Evolutionary conservation across 2,888 invertebrate species (phyloP), one percentile per base, ranked within the genome.

Genomic region (Cantharis lateralis): DNA sequence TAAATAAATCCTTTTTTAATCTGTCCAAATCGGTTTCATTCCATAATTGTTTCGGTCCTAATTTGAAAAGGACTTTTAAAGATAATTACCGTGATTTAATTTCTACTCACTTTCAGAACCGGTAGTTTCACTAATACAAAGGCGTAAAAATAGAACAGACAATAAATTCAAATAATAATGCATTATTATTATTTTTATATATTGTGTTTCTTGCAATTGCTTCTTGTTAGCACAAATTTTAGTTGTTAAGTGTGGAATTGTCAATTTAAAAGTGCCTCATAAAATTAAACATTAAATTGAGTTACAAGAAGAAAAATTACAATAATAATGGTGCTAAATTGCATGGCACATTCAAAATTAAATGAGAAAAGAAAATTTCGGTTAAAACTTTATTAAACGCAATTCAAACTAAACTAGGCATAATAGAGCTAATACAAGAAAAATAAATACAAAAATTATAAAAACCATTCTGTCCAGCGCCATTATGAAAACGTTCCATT

Each of bases 1-100:
- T 84, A 18, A 93, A 89, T 10, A 93, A 86, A 83, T 91, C 90
- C 69, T 89, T 88, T 82, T 91, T 90, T 76, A 92, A 84, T 69
- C 88, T 87, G 83, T 92, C 91, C 11, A 90, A 89, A 85, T 88
- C 88, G n/a, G 91, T 91, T 26, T 89, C 88, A 82, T 91, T 91
- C 91, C 91, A 91, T 62, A 89, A 83, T 10, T 87, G 88, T 78
- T 87, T 87, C 13, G 86, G 86, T 26, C 87, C 86, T 74, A 85
- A 74, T 78, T 81, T 85, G 85, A 48, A 26, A 76, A 70, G 11
- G 16, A 20, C 18, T 66, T 64, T 64, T 66, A 20, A 2, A 48
- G 48, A 2, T 48, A 48, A 48, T 48, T 48, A n/a, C 5, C 7
- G 13, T n/a, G 7, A 48, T 48, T 48, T 48, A 48, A 32, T 48